Conservation (phyloP, 2,888 invertebrate genomes). For the Drosophila affinis region DNA sequence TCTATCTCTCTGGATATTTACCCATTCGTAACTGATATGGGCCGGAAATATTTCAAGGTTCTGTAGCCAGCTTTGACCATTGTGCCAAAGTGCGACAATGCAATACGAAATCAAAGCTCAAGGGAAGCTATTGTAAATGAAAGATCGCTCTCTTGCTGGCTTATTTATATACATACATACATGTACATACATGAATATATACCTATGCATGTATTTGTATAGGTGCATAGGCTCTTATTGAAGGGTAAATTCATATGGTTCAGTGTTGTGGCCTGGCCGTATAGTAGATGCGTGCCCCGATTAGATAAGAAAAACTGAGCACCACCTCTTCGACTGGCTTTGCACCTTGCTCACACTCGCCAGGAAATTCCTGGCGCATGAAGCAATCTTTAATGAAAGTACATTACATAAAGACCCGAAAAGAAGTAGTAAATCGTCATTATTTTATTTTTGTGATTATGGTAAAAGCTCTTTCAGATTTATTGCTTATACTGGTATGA, state of each 20-base stretch:
- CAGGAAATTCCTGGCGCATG: slow-evolving; percentile 66
- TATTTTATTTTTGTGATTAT: slow-evolving; percentile 50
- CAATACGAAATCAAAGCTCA: slow-evolving; percentile 23
- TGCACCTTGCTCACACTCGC: slow-evolving; percentile 50
- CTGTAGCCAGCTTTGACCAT: slow-evolving; percentile 68
- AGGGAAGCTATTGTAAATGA: slow-evolving; percentile 19
- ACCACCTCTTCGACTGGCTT: slow-evolving; percentile 52
- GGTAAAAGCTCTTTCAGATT: slow-evolving; percentile 9
- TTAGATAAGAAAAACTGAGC: slow-evolving; percentile 62
- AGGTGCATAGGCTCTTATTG: slow-evolving; percentile 3
- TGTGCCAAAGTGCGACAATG: slow-evolving; percentile 1
- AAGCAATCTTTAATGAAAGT: slow-evolving; percentile 63
- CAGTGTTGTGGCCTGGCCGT: slow-evolving; percentile 40
- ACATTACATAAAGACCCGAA: slow-evolving; percentile 59
- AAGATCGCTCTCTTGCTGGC: slow-evolving; percentile 1
- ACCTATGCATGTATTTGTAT: slow-evolving; percentile 4
- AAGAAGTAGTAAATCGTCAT: slow-evolving; percentile 32
- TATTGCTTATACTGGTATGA: slow-evolving; percentile 48
- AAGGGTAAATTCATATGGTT: slow-evolving; percentile 1
- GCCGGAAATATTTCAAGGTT: slow-evolving; percentile 66
- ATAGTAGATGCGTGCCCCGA: slow-evolving; percentile 45
- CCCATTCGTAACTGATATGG: slow-evolving; percentile 59
- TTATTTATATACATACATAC: background rate
- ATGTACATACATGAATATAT: slow-evolving; percentile 5
- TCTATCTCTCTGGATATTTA: slow-evolving; percentile 41